Conservation (phyloP, 1,140 invertebrate genomes). For the Papilio aristodemus region DNA sequence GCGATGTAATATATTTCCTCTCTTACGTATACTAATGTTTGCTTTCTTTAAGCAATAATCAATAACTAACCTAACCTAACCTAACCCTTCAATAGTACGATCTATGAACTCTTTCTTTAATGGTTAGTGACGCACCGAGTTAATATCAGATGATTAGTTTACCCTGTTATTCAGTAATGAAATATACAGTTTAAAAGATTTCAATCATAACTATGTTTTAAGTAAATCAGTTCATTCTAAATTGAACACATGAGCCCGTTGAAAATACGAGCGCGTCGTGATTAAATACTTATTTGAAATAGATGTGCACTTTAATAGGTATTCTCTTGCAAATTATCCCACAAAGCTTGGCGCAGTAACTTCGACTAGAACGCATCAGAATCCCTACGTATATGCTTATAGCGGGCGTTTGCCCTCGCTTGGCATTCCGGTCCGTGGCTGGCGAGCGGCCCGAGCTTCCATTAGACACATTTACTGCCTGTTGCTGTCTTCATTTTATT, state of each 20-base stretch:
- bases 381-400: constrained; percentile 27
- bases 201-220: not conserved
- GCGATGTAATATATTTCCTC: too few relatives aligned
- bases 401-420: constrained; percentile 28
- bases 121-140: too few relatives aligned
- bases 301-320: constrained; percentile 8
- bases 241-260: not conserved
- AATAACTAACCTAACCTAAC: too few relatives aligned
- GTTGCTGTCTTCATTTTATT: constrained; percentile 32
- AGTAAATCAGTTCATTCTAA: not conserved
- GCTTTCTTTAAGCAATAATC: too few relatives aligned
- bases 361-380: constrained; percentile 28
- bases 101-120: too few relatives aligned
- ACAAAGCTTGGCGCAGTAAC: constrained; percentile 25
- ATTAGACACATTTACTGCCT: constrained; percentile 35
- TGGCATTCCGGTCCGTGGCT: constrained; percentile 31
- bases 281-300: not conserved
- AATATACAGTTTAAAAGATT: not conserved
- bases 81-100: too few relatives aligned
- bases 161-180: too few relatives aligned
- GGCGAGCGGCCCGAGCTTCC: constrained; percentile 22
- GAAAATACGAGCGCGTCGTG: not conserved
- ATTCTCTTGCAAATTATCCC: constrained; percentile 28
- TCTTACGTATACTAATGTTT: too few relatives aligned
- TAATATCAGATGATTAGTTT: too few relatives aligned